Percentiles rank a stretch among this genome's conserved stretches.
Conservation (phyloP, 92 coral and sea anemone genomes). For the Siderastrea radians region DNA sequence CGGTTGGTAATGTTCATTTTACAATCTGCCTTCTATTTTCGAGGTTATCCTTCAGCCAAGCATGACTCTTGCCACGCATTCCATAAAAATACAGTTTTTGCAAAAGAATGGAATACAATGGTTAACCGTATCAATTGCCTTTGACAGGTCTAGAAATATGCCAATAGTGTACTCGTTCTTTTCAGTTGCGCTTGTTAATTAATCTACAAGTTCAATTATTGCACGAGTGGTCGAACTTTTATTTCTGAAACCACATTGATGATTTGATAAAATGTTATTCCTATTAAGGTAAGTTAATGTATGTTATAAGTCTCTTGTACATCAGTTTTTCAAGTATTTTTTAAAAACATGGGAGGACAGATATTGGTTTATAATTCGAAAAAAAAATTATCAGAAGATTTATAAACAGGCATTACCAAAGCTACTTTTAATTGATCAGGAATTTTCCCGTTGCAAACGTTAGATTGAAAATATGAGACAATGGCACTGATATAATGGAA, state of each 20-base stretch:
- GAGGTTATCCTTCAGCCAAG: too few species aligned
- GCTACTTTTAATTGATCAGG: conserved; percentile 17
- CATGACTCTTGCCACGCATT: too few species aligned
- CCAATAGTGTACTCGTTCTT: neutral
- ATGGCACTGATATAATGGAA: too few species aligned
- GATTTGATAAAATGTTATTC: neutral
- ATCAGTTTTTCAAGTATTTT: neutral
- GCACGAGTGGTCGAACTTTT: neutral
- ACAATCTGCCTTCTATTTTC: too few species aligned
- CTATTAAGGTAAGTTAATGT: neutral
- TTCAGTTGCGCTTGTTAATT: neutral
- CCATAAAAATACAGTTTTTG: too few species aligned
- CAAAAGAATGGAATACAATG: too few species aligned
- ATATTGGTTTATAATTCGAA: neutral
- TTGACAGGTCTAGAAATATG: neutral
- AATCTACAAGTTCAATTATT: neutral
- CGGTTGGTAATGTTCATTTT: too few species aligned
- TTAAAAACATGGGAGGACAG: neutral
- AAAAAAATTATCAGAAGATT: neutral
- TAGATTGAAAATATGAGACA: too few species aligned
- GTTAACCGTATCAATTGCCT: neutral
- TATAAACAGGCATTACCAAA: conserved; percentile 11
- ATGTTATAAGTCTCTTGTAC: neutral
- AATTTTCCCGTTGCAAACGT: conserved; percentile 7
- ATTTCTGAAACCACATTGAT: neutral